Evolutionary conservation across 2,888 invertebrate species (phyloP), one percentile per base, ranked within the genome.

Genomic region (Polia nebulosa): DNA sequence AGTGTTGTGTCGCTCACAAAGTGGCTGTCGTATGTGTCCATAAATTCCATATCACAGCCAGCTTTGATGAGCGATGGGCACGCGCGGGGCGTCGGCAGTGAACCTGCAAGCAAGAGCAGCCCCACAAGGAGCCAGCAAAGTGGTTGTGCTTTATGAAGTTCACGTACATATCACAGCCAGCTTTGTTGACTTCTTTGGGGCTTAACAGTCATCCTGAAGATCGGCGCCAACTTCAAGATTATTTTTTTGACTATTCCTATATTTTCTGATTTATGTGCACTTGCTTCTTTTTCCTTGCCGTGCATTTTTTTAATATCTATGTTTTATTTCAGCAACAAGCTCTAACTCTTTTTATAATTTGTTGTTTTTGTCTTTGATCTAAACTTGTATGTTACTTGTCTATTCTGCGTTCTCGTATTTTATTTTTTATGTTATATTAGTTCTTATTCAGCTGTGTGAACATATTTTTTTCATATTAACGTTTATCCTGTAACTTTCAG

Each of bases 111-210:
- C 58, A 7, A 15, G 41, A 36, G 25, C n/a, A 44, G 53, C 55
- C 41, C 58, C 49, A 61, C 51, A 68, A 81, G 87, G 95, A 95
- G 96, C 93, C 96, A 94, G 97, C 98, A 98, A 97, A 97, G 97
- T 98, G 98, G 98, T 96, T 97, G 98, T 98, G 98, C 97, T 96
- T 83, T 88, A 88, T 88, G 97, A 98, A 97, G 96, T 80, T 80
- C 73, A 93, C 91, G 87, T 85, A 90, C 98, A 98, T 99, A 99
- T 99, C 99, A 99, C 99, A 99, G 98, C 98, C 98, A 98, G 99
- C 99, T 92, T 90, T 92, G 92, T 92, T 92, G 92, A 91, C 91
- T 92, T 79, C 76, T 72, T 65, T 76, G 80, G 67, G 79, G 84
- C 78, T 75, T 64, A 68, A 53, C 72, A 72, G 25, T 34, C 76